These are phyloP conservation scores for Camponotus pennsylvanicus DNA, from an alignment of 1,140 invertebrate genomes.

Conservation along the genomic window DNA sequence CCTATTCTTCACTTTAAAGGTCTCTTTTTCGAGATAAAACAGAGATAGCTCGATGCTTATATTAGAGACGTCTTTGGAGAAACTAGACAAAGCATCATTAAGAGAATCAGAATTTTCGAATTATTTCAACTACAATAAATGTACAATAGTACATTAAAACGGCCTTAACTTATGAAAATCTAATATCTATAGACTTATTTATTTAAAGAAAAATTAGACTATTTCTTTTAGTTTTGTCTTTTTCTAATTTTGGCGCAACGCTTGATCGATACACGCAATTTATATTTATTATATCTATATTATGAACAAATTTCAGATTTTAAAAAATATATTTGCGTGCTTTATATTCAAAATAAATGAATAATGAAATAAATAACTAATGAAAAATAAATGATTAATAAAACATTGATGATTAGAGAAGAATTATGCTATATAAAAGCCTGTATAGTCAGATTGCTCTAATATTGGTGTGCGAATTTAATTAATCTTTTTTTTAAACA, in stretches of 20 bases:
- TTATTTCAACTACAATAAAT: background rate
- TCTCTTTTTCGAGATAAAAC: background rate
- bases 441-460: background rate
- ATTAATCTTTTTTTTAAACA: background rate
- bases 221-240: too few species aligned
- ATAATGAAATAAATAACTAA: background rate
- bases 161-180: background rate
- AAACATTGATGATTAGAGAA: too few species aligned
- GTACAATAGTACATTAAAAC: background rate
- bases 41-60: slow-evolving; percentile 13
- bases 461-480: background rate
- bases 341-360: background rate
- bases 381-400: background rate
- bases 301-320: background rate
- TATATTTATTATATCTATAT: too few species aligned
- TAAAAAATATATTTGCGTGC: background rate
- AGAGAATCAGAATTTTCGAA: slow-evolving; percentile 41
- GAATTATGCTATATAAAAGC: too few species aligned
- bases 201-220: too few species aligned
- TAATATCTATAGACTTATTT: background rate
- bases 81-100: slow-evolving; percentile 23
- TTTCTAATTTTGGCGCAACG: too few species aligned
- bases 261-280: too few species aligned
- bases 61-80: slow-evolving; percentile 1
- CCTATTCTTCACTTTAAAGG: slow-evolving; percentile 1